phyloP scores from a whole-genome alignment of 2,888 invertebrate genomes.

The Serrognathus titanus region DNA sequence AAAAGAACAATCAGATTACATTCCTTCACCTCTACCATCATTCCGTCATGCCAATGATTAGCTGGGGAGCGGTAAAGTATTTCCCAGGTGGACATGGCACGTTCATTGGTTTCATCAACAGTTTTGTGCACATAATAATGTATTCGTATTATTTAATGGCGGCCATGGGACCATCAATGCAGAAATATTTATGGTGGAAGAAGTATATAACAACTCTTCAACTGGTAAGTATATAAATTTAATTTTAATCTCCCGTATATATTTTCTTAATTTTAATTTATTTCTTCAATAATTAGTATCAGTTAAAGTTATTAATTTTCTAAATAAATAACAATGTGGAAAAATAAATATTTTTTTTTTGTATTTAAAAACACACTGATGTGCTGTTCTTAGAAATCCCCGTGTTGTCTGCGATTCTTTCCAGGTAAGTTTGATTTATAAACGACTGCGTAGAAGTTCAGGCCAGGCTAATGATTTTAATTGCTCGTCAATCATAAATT shows the following conservation, averaged over 20 bases:
- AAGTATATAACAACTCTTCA: conserved; percentile 78
- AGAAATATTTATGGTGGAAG: conserved; percentile 77
- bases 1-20: conserved; percentile 85
- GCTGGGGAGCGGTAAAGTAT: conserved; percentile 71
- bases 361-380: too few species aligned
- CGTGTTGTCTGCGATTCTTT: background rate
- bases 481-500: background rate
- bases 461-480: background rate
- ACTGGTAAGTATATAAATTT: conserved; percentile 54
- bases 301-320: too few species aligned
- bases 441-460: too few species aligned
- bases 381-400: too few species aligned
- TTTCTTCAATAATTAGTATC: too few species aligned
- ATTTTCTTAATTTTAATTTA: too few species aligned
- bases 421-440: background rate
- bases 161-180: conserved; percentile 69
- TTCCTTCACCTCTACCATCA: conserved; percentile 93
- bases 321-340: too few species aligned
- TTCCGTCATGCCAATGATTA: conserved; percentile 90
- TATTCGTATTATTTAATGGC: conserved; percentile 76
- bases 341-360: too few species aligned
- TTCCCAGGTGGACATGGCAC: conserved; percentile 65
- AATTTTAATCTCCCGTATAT: background rate
- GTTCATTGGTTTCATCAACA: conserved; percentile 69
- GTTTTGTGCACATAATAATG: conserved; percentile 78